A percentile compares a stretch with the other conserved stretches of the same genome.
phyloP scores from a whole-genome alignment of 2,113 vertebrate species.

The Plecturocebus donacophilus region DNA sequence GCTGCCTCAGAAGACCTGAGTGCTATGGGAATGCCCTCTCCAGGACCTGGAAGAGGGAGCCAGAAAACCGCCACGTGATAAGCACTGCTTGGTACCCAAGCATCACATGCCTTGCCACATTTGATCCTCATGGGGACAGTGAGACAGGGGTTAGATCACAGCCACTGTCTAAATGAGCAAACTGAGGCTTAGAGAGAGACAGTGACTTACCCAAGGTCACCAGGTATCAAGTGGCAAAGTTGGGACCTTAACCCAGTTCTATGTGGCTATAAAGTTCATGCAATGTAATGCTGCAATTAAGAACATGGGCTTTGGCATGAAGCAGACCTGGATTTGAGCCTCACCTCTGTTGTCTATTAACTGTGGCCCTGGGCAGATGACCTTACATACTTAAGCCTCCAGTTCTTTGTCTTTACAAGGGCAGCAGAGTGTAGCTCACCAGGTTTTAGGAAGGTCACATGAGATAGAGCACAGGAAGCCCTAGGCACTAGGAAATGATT shows the following conservation, averaged over 20 bases:
- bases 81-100: background rate
- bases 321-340: background rate
- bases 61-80: background rate
- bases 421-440: background rate
- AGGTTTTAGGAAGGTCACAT: background rate
- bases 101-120: accelerated
- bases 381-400: background rate
- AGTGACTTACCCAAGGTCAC: background rate
- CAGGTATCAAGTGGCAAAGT: background rate
- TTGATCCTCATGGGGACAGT: background rate
- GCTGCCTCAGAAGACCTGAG: background rate
- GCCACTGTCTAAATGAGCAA: background rate
- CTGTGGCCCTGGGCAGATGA: background rate
- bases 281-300: background rate
- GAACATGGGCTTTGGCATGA: background rate
- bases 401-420: background rate
- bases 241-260: background rate
- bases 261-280: background rate
- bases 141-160: background rate
- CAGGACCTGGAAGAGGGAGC: background rate
- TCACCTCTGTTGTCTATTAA: background rate
- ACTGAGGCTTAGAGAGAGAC: background rate
- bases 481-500: background rate
- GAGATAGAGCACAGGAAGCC: background rate
- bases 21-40: background rate